A percentile compares a stretch with the other conserved stretches of the same genome.
Evolutionary conservation across 30 jellyfish, hydroid and myxozoan species (phyloP).

Genomic region (Mastigias papua): DNA sequence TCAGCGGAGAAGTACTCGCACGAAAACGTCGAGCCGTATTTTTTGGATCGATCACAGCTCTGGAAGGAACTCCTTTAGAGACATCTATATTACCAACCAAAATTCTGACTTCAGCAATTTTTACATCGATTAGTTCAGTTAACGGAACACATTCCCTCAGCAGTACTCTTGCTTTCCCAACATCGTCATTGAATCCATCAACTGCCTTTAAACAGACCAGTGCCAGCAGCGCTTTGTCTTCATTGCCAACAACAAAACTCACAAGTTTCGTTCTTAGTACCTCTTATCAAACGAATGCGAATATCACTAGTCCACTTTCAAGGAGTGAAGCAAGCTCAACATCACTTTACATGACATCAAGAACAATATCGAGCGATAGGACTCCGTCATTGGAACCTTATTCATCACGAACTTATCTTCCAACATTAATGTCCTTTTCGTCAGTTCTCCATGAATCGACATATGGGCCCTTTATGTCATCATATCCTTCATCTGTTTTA

Average conservation of each 20-base stretch:
- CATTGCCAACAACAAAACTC: not conserved
- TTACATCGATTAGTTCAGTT: constrained; percentile 37
- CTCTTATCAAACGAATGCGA: not conserved
- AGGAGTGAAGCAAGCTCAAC: not conserved
- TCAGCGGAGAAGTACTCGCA: constrained; percentile 7
- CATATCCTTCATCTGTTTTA: not conserved
- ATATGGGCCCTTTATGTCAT: not conserved
- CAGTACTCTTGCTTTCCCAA: not conserved
- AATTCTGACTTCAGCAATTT: constrained; percentile 23
- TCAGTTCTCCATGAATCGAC: not conserved
- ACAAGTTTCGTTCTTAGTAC: not conserved
- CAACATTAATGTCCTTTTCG: not conserved
- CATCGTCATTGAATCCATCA: not conserved
- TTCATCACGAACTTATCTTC: not conserved
- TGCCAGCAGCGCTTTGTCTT: not conserved
- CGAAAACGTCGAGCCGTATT: constrained; percentile 76
- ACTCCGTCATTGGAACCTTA: not conserved
- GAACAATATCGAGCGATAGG: not conserved
- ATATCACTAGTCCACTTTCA: not conserved
- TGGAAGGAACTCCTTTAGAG: constrained; percentile 89
- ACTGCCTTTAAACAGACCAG: not conserved
- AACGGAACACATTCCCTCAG: not conserved
- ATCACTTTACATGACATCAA: not conserved
- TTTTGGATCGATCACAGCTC: constrained; percentile 91
- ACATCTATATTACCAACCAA: constrained; percentile 63